Evolutionary conservation across 2,113 vertebrate species (phyloP).

Genomic region (Neolamprologus ventralis): DNA sequence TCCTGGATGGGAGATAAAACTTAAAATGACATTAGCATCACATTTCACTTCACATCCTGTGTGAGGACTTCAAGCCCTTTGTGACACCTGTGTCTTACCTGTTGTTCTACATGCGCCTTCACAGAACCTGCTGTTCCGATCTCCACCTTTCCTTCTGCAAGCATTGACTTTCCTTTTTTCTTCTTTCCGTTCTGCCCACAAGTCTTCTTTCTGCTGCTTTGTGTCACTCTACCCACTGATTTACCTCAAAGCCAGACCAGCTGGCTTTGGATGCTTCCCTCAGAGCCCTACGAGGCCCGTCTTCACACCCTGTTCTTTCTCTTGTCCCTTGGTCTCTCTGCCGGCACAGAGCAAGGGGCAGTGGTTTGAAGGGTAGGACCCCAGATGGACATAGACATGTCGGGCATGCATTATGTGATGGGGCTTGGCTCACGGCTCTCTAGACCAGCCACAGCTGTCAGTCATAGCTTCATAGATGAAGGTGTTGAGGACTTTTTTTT

Average conservation of each 20-base stretch:
- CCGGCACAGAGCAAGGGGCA: conserved; percentile 67
- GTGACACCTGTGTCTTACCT: conserved; percentile 69
- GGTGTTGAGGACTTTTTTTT: conserved; percentile 42
- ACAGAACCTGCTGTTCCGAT: conserved; percentile 63
- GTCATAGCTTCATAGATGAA: conserved; percentile 46
- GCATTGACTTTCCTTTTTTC: conserved; percentile 32
- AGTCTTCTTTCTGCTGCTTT: conserved; percentile 32
- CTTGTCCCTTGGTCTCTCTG: conserved; percentile 70
- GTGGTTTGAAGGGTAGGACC: conserved; percentile 71
- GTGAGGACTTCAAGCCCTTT: neutral
- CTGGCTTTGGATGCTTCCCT: conserved; percentile 74
- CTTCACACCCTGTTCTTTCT: conserved; percentile 69
- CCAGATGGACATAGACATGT: conserved; percentile 73
- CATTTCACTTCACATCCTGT: neutral
- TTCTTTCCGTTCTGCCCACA: conserved; percentile 6
- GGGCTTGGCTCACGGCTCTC: conserved; percentile 60
- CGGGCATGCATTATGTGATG: conserved; percentile 63
- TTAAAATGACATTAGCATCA: neutral
- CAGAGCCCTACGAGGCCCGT: conserved; percentile 71
- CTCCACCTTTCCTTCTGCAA: neutral
- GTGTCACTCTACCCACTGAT: conserved; percentile 33
- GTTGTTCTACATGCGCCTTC: conserved; percentile 53
- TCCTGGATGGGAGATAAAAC: neutral
- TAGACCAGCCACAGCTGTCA: conserved; percentile 70
- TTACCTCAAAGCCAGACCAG: conserved; percentile 74